Evolutionary conservation across 2,888 invertebrate species (phyloP).

Genomic region (Unio pictorum): DNA sequence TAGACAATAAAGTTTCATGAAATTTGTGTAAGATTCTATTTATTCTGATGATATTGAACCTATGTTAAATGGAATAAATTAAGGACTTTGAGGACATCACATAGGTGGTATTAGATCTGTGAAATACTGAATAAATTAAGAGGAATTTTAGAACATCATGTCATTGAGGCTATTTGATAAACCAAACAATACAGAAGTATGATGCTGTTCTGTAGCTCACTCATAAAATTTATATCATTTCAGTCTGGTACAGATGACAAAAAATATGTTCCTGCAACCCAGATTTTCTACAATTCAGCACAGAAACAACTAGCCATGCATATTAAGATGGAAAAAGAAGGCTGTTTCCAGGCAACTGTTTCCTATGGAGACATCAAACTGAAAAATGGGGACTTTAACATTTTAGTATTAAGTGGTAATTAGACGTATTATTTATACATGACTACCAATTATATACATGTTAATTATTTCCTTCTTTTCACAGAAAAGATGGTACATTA

Average conservation of each 20-base stretch:
- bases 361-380: constrained; percentile 82
- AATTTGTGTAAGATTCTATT: too few species aligned
- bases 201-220: too few species aligned
- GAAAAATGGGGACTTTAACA: constrained; percentile 92
- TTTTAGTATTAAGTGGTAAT: constrained; percentile 90
- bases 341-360: constrained; percentile 86
- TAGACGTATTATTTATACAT: constrained; percentile 34
- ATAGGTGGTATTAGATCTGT: too few species aligned
- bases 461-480: neutral
- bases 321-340: constrained; percentile 84
- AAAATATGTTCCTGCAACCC: constrained; percentile 60
- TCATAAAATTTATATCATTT: constrained; percentile 3
- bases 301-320: constrained; percentile 85
- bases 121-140: too few species aligned
- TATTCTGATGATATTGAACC: too few species aligned
- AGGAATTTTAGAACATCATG: too few species aligned
- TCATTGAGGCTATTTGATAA: too few species aligned
- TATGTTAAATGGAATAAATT: too few species aligned
- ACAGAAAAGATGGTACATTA: neutral
- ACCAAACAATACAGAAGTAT: too few species aligned
- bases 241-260: constrained; percentile 55
- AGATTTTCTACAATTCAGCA: constrained; percentile 80
- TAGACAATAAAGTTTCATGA: too few species aligned
- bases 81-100: too few species aligned
- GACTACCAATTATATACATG: neutral